These are phyloP conservation scores for Galleria mellonella DNA, from an alignment of 1,140 invertebrate genomes.

Conservation along the genomic window DNA sequence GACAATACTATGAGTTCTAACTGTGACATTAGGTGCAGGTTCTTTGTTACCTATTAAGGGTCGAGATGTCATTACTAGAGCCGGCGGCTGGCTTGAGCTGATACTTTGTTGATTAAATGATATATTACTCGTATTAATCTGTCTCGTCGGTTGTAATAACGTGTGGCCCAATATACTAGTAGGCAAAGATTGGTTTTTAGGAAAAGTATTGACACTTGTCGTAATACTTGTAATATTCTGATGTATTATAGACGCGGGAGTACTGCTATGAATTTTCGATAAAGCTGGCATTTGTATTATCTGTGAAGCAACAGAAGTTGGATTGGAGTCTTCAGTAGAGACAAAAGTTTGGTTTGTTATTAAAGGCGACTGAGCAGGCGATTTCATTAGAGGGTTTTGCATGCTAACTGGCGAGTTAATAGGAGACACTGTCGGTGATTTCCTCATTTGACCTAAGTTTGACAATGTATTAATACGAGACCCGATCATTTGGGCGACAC, in stretches of 20 bases:
- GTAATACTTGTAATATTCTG: slow-evolving; percentile 48
- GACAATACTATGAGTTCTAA: slow-evolving; percentile 54
- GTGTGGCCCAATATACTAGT: slow-evolving; percentile 70
- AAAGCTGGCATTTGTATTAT: slow-evolving; percentile 71
- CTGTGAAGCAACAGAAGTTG: slow-evolving; percentile 48
- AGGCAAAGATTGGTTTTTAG: slow-evolving; percentile 52
- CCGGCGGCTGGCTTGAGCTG: slow-evolving; percentile 68
- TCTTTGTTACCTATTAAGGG: slow-evolving; percentile 58
- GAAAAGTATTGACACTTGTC: slow-evolving; percentile 46
- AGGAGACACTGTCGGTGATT: slow-evolving; percentile 59
- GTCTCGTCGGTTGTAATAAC: slow-evolving; percentile 59
- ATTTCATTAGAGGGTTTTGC: slow-evolving; percentile 53
- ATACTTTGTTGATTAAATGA: slow-evolving; percentile 71
- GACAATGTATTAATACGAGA: slow-evolving; percentile 57
- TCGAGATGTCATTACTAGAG: slow-evolving; percentile 70
- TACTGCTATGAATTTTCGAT: slow-evolving; percentile 63
- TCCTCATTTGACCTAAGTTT: slow-evolving; percentile 51
- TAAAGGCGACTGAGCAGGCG: slow-evolving; percentile 51
- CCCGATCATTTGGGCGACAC: slow-evolving; percentile 49
- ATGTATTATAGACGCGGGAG: slow-evolving; percentile 46
- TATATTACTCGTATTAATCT: slow-evolving; percentile 54
- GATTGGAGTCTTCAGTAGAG: slow-evolving; percentile 32
- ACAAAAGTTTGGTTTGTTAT: slow-evolving; percentile 43
- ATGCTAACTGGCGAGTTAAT: slow-evolving; percentile 56
- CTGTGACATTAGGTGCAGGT: slow-evolving; percentile 57